Conservation (phyloP, 1,140 invertebrate genomes). For the Drepana arcuata region DNA sequence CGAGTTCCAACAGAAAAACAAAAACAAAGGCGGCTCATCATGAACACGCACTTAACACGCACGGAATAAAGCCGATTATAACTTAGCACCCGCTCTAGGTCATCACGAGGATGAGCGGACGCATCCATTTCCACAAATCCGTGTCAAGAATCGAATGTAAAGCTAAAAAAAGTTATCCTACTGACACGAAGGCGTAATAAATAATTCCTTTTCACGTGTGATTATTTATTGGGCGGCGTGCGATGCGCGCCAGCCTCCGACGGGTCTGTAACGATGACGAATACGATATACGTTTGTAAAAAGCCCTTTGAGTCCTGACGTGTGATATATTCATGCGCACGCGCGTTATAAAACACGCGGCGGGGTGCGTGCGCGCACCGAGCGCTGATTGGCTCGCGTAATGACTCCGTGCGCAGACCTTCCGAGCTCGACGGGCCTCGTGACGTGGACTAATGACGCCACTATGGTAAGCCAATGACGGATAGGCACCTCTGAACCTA, state of each 20-base stretch:
- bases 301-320: conserved; percentile 53
- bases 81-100: no score
- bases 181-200: conserved; percentile 34
- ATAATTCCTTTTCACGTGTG: conserved; percentile 36
- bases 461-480: conserved; percentile 52
- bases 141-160: conserved; percentile 47
- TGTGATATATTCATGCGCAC: conserved; percentile 55
- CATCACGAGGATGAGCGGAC: conserved; percentile 21
- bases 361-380: conserved; percentile 49
- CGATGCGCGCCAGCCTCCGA: conserved; percentile 27
- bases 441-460: conserved; percentile 55
- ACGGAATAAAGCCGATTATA: conserved; percentile 16
- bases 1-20: conserved; percentile 20
- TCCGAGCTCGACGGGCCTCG: conserved; percentile 13
- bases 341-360: conserved; percentile 55
- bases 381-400: conserved; percentile 46
- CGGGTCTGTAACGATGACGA: conserved; percentile 59
- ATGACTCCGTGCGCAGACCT: conserved; percentile 32
- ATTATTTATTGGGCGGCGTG: conserved; percentile 36
- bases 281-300: conserved; percentile 61
- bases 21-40: conserved; percentile 6
- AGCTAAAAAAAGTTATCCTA: conserved; percentile 27
- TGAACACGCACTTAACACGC: conserved; percentile 19
- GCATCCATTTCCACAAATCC: conserved; percentile 54
- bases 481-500: conserved; percentile 48